Conservation (phyloP, 1,140 invertebrate species). For the Hylaeus anthracinus region DNA sequence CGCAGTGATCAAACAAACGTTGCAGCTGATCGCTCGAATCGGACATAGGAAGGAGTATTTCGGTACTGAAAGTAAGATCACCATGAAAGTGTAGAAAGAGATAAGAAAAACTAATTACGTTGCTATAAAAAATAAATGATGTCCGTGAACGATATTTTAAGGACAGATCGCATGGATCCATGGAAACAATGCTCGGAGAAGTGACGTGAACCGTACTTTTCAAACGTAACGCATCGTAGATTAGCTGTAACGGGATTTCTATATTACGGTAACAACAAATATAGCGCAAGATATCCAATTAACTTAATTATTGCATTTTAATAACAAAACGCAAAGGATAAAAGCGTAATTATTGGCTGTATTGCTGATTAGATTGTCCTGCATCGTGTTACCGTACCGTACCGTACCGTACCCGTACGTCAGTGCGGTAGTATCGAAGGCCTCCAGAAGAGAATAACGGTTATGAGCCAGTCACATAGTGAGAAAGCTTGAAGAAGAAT, state of each 20-base stretch:
- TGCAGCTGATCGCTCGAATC: no score
- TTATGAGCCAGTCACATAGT: background rate
- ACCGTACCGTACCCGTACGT: no score
- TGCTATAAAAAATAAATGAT: background rate
- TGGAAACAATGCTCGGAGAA: conserved; percentile 74
- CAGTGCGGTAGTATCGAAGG: background rate
- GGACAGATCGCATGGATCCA: background rate
- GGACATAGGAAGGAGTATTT: background rate
- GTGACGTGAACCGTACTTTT: conserved; percentile 67
- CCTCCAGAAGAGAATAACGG: background rate
- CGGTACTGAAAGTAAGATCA: background rate
- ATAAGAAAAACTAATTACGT: background rate
- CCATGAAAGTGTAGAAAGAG: background rate
- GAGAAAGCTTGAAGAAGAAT: background rate
- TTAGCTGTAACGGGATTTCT: conserved; percentile 26
- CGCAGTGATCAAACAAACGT: background rate
- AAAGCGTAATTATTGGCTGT: background rate
- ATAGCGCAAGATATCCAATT: conserved; percentile 28
- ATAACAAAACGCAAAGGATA: background rate
- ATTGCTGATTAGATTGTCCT: background rate
- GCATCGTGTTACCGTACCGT: background rate
- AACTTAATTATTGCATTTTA: background rate
- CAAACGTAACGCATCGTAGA: conserved; percentile 36
- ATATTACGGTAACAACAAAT: conserved; percentile 19
- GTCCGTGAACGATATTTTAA: background rate